These are phyloP conservation scores for Tapirus indicus DNA, from an alignment of 2,797 vertebrate species.

Conservation along the genomic window DNA sequence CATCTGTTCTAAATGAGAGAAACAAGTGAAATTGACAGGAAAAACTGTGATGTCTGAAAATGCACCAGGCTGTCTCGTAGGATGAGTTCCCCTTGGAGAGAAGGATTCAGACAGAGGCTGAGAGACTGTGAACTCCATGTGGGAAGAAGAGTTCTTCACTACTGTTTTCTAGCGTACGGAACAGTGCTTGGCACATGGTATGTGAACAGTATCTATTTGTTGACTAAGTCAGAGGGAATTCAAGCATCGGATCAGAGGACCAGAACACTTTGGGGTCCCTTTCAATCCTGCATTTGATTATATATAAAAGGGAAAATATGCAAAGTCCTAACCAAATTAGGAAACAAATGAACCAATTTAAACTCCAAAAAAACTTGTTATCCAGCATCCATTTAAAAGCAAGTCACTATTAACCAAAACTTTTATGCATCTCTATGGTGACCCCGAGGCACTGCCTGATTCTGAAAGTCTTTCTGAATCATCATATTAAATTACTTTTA, in stretches of 20 bases:
- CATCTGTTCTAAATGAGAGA: not conserved
- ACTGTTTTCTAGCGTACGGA: not conserved
- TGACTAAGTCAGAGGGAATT: not conserved
- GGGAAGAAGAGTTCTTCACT: not conserved
- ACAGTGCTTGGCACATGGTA: not conserved
- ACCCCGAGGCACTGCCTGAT: not conserved
- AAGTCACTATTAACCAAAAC: not conserved
- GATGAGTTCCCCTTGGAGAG: not conserved
- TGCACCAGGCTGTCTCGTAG: not conserved
- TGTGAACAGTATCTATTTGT: not conserved
- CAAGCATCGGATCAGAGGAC: not conserved
- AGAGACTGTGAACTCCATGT: not conserved
- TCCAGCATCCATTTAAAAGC: not conserved
- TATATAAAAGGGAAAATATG: not conserved
- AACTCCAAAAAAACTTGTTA: not conserved
- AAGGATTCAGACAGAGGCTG: not conserved
- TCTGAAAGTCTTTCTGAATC: conserved; percentile 42
- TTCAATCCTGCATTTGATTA: not conserved
- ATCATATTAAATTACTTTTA: conserved; percentile 13
- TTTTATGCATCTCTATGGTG: not conserved
- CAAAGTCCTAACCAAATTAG: not conserved
- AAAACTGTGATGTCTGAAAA: not conserved
- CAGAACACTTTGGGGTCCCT: not conserved
- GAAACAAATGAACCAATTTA: conserved; percentile 10
- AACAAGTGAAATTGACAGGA: not conserved